Percentiles rank a stretch among this genome's conserved stretches.
These are phyloP conservation scores for Dermochelys coriacea DNA, from an alignment of 2,797 vertebrate genomes.

Conservation along the genomic window DNA sequence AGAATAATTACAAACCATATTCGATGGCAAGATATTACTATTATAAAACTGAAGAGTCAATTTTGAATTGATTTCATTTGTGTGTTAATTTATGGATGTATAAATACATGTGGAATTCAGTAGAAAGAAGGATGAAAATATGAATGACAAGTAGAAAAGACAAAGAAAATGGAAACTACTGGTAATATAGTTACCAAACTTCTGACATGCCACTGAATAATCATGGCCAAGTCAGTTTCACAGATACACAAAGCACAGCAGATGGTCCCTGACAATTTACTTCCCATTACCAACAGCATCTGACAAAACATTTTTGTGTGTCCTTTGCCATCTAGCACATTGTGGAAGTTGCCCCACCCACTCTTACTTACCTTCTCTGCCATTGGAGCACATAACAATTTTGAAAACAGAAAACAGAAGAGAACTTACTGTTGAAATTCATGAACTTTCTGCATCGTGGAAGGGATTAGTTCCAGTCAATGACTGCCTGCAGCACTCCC, in stretches of 20 bases:
- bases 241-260: constrained; percentile 30
- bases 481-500: not conserved
- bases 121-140: not conserved
- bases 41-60: not conserved
- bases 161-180: not conserved
- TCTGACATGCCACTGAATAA: constrained; percentile 17
- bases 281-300: constrained; percentile 4
- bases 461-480: not conserved
- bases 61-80: not conserved
- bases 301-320: not conserved
- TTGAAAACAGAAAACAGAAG: not conserved
- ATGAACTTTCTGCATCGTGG: not conserved
- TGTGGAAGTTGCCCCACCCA: not conserved
- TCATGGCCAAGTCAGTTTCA: not conserved
- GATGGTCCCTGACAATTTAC: constrained; percentile 48
- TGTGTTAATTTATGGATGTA: not conserved
- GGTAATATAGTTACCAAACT: not conserved
- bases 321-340: not conserved
- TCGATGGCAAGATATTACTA: not conserved
- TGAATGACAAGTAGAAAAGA: not conserved
- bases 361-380: not conserved
- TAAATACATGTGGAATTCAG: not conserved
- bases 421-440: not conserved
- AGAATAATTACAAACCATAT: not conserved
- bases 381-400: not conserved